A percentile compares a stretch with the other conserved stretches of the same genome.
These are phyloP conservation scores for Meloidogyne exigua DNA, from an alignment of 1,140 invertebrate species.

Conservation along the genomic window DNA sequence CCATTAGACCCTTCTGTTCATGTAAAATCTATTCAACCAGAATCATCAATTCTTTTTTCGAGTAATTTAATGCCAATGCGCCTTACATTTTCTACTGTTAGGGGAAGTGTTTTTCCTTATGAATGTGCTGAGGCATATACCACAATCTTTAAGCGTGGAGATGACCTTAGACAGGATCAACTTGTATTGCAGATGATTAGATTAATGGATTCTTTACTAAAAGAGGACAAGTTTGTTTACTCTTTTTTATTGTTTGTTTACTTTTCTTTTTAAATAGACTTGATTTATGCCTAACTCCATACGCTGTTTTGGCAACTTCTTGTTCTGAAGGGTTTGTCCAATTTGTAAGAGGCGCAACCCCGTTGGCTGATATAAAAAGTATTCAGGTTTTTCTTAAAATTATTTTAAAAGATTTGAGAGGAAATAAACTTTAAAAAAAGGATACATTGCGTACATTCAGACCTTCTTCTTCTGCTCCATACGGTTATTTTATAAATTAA, in stretches of 20 bases:
- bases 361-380: constrained; percentile 51
- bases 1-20: constrained; percentile 68
- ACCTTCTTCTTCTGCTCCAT: constrained; percentile 80
- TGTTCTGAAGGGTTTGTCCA: constrained; percentile 91
- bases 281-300: constrained; percentile 90
- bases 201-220: constrained; percentile 86
- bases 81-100: constrained; percentile 80
- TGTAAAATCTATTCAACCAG: constrained; percentile 84
- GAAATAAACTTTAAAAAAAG: constrained; percentile 31
- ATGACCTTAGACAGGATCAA: constrained; percentile 92
- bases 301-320: constrained; percentile 87
- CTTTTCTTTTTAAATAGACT: constrained; percentile 67
- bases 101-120: constrained; percentile 37
- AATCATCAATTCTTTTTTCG: constrained; percentile 86
- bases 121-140: constrained; percentile 66
- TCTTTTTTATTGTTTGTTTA: too few species aligned
- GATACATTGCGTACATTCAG: constrained; percentile 80
- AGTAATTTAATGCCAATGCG: constrained; percentile 95
- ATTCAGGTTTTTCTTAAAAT: constrained; percentile 43
- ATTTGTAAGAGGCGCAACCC: constrained; percentile 80
- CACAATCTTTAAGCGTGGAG: constrained; percentile 96
- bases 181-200: constrained; percentile 92
- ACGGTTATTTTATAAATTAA: constrained; percentile 68
- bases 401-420: background rate
- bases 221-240: constrained; percentile 76